Evolutionary conservation across 2,113 vertebrate genomes (phyloP), one percentile per base, ranked within the genome.

Genomic region (Cyphotilapia sp.): DNA sequence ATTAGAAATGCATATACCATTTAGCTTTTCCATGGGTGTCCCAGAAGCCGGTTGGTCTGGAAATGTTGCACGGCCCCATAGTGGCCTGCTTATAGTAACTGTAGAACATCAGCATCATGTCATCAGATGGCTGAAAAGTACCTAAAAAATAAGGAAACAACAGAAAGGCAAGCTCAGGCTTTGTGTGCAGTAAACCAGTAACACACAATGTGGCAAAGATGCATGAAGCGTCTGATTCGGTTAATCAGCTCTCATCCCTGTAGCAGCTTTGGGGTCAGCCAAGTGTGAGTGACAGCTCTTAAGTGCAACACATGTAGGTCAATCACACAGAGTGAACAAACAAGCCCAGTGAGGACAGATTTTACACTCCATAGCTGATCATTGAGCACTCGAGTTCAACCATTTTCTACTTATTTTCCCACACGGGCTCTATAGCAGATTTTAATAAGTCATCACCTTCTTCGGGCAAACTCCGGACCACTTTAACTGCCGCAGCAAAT

Each of bases 51-150:
- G 10, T 96, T 56, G 98, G 98, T 84, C 97, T 97, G 42, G 97
- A 93, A 78, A 96, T 95, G 86, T 96, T 96, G 91, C 98, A 99
- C 10, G 98, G 97, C 87, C 98, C 98, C 88, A 95, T 90, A 7
- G 97, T 98, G 87, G 98, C 98, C 95, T 99, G 98, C 80, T 98
- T 98, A 93, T 98, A 97, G 92, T 98, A 99, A 95, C 98, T 97
- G 92, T 98, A 98, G 91, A 99, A 98, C 96, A 97, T 98, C 85
- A 98, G 96, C 98, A 98, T 98, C 97, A 99, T 98, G 95, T 99
- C 97, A 94, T 99, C 98, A 1, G 98, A 98, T 59, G 97, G 98
- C 91, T 99, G 98, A 93, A 98, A 99, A 38, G 97, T 97, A 95
- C 98, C 98, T 99, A 93, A 63, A 38, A 84, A 35, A 89, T 22